Evolutionary conservation across 2,797 vertebrate species (phyloP).

Genomic region (Myotis findleyi): DNA sequence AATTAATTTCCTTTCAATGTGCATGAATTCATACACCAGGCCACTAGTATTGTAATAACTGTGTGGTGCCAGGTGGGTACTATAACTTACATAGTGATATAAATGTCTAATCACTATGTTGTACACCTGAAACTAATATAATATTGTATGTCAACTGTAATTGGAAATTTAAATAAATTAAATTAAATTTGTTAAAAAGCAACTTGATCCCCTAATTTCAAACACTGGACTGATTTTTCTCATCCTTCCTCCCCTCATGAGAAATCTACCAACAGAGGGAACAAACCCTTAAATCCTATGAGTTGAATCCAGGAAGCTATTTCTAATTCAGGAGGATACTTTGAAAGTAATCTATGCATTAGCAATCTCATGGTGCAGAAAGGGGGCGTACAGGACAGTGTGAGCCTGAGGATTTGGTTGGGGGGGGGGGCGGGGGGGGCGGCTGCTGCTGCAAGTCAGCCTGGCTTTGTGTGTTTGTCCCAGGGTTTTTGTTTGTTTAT

Average conservation of each 20-base stretch:
- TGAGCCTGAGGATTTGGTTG: not conserved
- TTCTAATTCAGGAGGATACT: not conserved
- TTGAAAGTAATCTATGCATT: not conserved
- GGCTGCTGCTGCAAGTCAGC: rapidly evolving
- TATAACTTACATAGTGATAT: not conserved
- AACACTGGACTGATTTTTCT: not conserved
- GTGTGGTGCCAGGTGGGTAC: not conserved
- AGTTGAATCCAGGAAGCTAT: not conserved
- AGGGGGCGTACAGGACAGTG: rapidly evolving
- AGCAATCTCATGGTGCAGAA: not conserved
- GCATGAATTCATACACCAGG: too few relatives aligned
- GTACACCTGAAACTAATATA: not conserved
- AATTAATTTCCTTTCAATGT: too few relatives aligned
- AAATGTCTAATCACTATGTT: not conserved
- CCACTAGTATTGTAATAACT: not conserved
- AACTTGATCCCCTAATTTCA: not conserved
- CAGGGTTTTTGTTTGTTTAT: not conserved
- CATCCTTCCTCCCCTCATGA: not conserved
- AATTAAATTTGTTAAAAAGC: not conserved
- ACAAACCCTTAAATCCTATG: not conserved
- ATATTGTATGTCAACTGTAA: not conserved
- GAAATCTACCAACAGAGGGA: not conserved
- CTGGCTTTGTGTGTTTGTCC: not conserved
- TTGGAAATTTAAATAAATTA: not conserved
- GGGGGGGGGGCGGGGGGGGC: too few relatives aligned